Evolutionary conservation across 2,113 vertebrate genomes (phyloP).

Genomic region (Dryoscopus gambensis): DNA sequence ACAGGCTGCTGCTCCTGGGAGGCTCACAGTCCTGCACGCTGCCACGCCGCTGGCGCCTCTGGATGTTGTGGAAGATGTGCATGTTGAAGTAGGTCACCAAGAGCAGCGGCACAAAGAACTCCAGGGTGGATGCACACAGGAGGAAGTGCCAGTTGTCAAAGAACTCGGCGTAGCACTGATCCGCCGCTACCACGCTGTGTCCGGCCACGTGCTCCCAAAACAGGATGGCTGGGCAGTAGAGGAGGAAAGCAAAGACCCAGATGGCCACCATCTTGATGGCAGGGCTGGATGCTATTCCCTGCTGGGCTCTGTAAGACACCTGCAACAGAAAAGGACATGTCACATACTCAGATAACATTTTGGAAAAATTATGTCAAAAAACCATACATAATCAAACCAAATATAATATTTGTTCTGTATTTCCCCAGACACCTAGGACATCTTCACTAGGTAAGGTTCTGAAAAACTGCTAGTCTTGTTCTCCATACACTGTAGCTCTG

Average conservation of each 20-base stretch:
- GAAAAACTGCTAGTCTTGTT: background rate
- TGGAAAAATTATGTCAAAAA: background rate
- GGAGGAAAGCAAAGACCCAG: constrained; percentile 85
- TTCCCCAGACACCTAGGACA: background rate
- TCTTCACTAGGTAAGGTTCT: background rate
- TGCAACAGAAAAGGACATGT: background rate
- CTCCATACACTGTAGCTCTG: background rate
- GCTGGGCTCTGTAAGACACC: constrained; percentile 83
- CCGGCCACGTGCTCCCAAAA: constrained; percentile 68
- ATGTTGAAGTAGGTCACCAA: constrained; percentile 86
- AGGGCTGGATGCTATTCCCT: constrained; percentile 68
- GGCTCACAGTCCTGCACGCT: background rate
- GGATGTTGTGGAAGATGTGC: constrained; percentile 83
- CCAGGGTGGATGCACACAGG: constrained; percentile 79
- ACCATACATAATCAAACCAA: background rate
- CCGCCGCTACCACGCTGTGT: background rate
- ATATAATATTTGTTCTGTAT: background rate
- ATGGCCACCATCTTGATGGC: constrained; percentile 79
- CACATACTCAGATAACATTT: background rate
- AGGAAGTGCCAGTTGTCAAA: constrained; percentile 83
- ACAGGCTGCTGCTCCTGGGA: background rate
- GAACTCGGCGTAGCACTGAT: constrained; percentile 77
- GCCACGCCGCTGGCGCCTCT: background rate
- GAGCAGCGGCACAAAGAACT: constrained; percentile 85
- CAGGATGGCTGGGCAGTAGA: constrained; percentile 85